Evolutionary conservation across 2,113 vertebrate species (phyloP), one percentile per base, ranked within the genome.

Genomic region (Danio rerio): DNA sequence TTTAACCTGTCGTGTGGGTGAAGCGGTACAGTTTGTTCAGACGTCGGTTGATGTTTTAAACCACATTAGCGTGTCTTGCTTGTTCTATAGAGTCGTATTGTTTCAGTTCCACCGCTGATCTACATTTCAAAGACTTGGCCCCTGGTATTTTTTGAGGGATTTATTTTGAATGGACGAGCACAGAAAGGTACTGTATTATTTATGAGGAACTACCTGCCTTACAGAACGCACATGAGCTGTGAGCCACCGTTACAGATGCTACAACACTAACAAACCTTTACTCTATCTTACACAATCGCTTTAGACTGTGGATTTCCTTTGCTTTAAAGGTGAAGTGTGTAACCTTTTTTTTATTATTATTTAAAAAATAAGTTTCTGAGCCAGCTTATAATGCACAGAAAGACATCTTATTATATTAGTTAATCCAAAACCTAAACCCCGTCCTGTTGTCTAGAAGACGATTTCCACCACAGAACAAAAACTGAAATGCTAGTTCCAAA

Each of bases 1-100:
- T 93, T 92, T 88, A 91, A 93, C 94, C 92, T 95, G 92, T 95
- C 92, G 89, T 94, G 92, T 93, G 91, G 92, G 92, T 92, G 92
- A 90, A 87, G 93, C 93, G 93, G 92, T 94, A 94, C 93, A 92
- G 91, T 95, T 93, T 80, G 63, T 82, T 55, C n/a, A 55, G 43
- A 77, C 15, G 74, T 77, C 55, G n/a, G 74, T 52, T 72, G 16
- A 59, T 84, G 20, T 81, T 92, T 87, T 94, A 78, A 86, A 87
- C 77, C 55, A 43, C 42, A 40, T 59, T 58, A 72, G 52, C 7
- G 69, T 71, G 53, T 83, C 65, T 78, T 40, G 4, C 75, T 70
- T 62, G 66, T 82, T 84, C 50, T 83, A 74, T 70, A 55, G 70
- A 73, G 40, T 56, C 43, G 72, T 59, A 72, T 81, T 83, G 45